Evolutionary conservation across 2,888 invertebrate genomes (phyloP).

Genomic region (Aphodius sticticus): DNA sequence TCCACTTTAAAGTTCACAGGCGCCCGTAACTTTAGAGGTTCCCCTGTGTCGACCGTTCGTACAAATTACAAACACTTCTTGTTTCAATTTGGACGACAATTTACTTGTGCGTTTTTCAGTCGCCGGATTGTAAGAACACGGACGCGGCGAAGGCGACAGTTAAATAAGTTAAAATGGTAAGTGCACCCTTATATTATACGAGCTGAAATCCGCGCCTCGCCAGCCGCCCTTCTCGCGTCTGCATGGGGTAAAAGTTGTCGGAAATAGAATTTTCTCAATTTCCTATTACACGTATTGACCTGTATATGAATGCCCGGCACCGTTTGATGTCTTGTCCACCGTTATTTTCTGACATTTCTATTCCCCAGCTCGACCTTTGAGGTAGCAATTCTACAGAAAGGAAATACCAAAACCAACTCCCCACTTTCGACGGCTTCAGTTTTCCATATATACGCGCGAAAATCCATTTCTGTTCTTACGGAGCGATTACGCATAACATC

Average conservation of each 20-base stretch:
- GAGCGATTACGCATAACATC: not conserved
- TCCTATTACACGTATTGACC: slow-evolving; percentile 55
- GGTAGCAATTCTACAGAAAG: not conserved
- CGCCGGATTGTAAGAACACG: not conserved
- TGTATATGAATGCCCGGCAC: slow-evolving; percentile 38
- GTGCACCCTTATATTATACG: slow-evolving; percentile 4
- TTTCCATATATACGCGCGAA: not conserved
- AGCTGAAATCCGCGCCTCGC: slow-evolving; percentile 12
- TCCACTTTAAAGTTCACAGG: slow-evolving; percentile 42
- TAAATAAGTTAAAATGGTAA: slow-evolving; percentile 22
- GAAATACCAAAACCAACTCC: not conserved
- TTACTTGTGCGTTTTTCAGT: slow-evolving; percentile 15
- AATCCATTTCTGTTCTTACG: not conserved
- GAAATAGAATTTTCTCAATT: slow-evolving; percentile 59
- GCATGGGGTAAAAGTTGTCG: slow-evolving; percentile 41
- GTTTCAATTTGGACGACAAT: slow-evolving; percentile 37
- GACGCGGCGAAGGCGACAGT: slow-evolving; percentile 5
- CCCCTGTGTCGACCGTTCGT: slow-evolving; percentile 31
- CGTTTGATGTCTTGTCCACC: slow-evolving; percentile 28
- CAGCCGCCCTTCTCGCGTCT: not conserved
- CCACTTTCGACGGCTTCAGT: not conserved
- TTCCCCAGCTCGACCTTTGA: slow-evolving; percentile 4
- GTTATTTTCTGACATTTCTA: slow-evolving; percentile 18
- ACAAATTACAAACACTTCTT: slow-evolving; percentile 39
- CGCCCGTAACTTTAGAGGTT: slow-evolving; percentile 38